Evolutionary conservation across 2,888 invertebrate species (phyloP), one percentile per base, ranked within the genome.

Genomic region (Gandaritis pyraliata): DNA sequence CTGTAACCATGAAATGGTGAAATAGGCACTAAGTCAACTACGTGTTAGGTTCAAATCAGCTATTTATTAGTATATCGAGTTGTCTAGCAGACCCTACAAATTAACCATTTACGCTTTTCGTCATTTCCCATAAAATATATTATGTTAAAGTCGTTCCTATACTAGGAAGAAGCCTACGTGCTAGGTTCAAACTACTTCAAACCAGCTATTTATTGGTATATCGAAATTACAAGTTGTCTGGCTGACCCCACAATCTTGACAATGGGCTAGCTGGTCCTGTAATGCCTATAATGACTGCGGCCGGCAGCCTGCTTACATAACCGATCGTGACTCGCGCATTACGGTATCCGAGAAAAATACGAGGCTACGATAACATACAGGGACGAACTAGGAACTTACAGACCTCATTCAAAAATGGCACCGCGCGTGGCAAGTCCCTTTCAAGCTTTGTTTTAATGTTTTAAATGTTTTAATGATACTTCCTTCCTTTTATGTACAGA

Each of bases 221-320:
- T 87, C 85, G 80, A 91, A 91, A 91, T 91, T 90, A 88, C 86
- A 83, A 85, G 85, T 82, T 86, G 78, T 83, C 77, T 74, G 78
- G 72, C 87, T 90, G 91, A 91, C 90, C 91, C 90, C 87, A 85
- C 90, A 91, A 92, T 91, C 91, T 92, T 90, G 90, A 90, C 92
- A 91, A 90, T 90, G 90, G 89, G 85, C 80, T 78, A 80, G 84
- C 86, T 85, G 86, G 86, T 87, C 87, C 85, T 82, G 81, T 83
- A 85, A 90, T 89, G 83, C 80, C 86, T 87, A 90, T 91, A 91
- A 90, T 90, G 89, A 87, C 83, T 85, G 81, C 81, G 83, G 83
- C 81, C 86, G 82, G 89, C 89, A 85, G 87, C 88, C 83, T 87
- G 90, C 88, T 91, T 91, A 90, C 88, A 90, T 91, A 91, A 92